phyloP scores from a whole-genome alignment of 2,888 invertebrate genomes.

The Cataglyphis rosenhaueri region DNA sequence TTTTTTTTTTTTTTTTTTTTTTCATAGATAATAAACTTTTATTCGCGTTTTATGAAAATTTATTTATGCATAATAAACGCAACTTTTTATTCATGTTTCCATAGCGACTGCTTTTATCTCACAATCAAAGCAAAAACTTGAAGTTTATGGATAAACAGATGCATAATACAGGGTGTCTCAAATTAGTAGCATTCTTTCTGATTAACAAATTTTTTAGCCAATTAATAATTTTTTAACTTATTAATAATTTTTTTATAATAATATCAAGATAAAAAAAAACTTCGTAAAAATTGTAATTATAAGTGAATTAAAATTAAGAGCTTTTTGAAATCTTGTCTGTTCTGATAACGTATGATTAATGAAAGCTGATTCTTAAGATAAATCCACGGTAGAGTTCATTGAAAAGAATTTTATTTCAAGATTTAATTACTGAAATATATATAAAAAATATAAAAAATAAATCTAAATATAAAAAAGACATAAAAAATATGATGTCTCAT shows the following conservation, averaged over 20 bases:
- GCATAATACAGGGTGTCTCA: neutral
- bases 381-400: neutral
- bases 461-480: neutral
- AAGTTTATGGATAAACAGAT: neutral
- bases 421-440: neutral
- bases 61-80: conserved; percentile 11
- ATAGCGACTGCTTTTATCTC: neutral
- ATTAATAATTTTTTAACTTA: neutral
- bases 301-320: neutral
- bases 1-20: neutral
- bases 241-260: neutral
- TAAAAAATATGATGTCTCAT: neutral
- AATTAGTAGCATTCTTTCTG: neutral
- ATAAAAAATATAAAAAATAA: neutral
- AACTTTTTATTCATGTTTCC: neutral
- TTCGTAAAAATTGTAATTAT: neutral
- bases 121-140: neutral
- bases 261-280: neutral
- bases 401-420: neutral
- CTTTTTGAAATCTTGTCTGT: neutral
- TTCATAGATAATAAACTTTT: conserved; percentile 24
- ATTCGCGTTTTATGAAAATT: neutral
- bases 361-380: neutral
- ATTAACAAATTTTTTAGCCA: neutral
- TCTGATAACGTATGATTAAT: neutral